Evolutionary conservation across 2,888 invertebrate species (phyloP).

Genomic region (Leptothorax acervorum): DNA sequence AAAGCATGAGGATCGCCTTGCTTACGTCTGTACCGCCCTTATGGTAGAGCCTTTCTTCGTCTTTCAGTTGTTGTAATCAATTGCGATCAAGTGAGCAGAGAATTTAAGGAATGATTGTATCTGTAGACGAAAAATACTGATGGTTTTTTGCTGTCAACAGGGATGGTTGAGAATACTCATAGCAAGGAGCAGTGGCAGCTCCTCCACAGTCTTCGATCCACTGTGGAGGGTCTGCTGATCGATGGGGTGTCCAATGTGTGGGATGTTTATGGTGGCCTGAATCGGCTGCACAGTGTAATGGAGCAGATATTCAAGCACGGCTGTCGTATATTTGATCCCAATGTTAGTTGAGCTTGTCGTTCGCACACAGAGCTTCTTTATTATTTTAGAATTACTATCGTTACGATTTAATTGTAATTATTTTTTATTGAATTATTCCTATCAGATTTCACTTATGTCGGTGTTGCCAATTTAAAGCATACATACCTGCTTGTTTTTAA

Average conservation of each 20-base stretch:
- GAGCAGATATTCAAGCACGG: slow-evolving; percentile 88
- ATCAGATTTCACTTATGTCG: background rate
- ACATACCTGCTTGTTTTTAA: background rate
- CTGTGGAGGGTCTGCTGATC: slow-evolving; percentile 87
- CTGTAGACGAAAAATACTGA: background rate
- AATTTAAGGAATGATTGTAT: background rate
- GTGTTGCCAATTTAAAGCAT: background rate
- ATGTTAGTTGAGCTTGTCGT: slow-evolving; percentile 78
- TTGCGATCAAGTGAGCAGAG: background rate
- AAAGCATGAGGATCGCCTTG: background rate
- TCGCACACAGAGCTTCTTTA: background rate
- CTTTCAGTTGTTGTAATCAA: background rate
- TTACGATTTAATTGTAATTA: background rate
- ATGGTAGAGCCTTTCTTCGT: background rate
- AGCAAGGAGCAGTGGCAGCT: slow-evolving; percentile 86
- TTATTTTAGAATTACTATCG: background rate
- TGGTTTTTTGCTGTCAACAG: background rate
- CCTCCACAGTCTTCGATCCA: slow-evolving; percentile 86
- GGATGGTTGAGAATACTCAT: slow-evolving; percentile 76
- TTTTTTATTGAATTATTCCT: background rate
- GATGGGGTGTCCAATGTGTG: slow-evolving; percentile 88
- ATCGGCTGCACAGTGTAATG: slow-evolving; percentile 87
- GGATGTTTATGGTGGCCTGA: slow-evolving; percentile 88
- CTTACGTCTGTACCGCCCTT: background rate
- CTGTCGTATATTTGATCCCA: slow-evolving; percentile 85